Evolutionary conservation across 2,888 invertebrate genomes (phyloP), one percentile per base, ranked within the genome.

Genomic region (Spialia ferax): DNA sequence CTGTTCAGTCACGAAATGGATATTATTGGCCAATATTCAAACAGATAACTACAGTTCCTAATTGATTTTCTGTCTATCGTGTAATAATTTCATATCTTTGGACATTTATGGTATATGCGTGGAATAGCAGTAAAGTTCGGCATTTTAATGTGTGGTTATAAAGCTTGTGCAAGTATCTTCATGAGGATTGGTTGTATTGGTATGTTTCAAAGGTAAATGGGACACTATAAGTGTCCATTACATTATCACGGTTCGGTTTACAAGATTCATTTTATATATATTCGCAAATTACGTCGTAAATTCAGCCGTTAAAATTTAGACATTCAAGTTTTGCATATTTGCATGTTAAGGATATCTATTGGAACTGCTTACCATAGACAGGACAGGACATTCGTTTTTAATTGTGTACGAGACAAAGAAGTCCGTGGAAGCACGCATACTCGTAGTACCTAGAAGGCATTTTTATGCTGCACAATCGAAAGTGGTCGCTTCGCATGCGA

Each of bases 401-500:
- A 67, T 67, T 67, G 67, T 67, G 61, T 67, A 13, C 29, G 55
- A 67, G 67, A 67, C 67, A 67, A 70, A 67, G 67, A 54, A 68
- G 56, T 66, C 62, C 59, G 67, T 67, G 63, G 63, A 63, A 60
- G 65, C 38, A 59, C 50, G 35, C 59, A 18, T 32, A 60, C 42
- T 29, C 60, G 22, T 18, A 35, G 72, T 75, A 77, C 74, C 75
- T 74, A 77, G 76, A 77, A 77, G 78, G 76, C 77, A 78, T 83
- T 76, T 77, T 76, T 82, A 74, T 81, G 83, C 84, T 79, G 75
- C 75, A 77, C 85, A 91, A 91, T 90, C 87, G 91, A 91, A 91
- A 92, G 91, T 91, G 88, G 75, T 81, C 75, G 76, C 78, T 91
- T 86, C 79, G 85, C 80, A 90, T 91, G 89, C 91, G 83, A 68